A percentile compares a stretch with the other conserved stretches of the same genome.
phyloP scores from a whole-genome alignment of 2,888 invertebrate genomes.

The Cheilosia soror region DNA sequence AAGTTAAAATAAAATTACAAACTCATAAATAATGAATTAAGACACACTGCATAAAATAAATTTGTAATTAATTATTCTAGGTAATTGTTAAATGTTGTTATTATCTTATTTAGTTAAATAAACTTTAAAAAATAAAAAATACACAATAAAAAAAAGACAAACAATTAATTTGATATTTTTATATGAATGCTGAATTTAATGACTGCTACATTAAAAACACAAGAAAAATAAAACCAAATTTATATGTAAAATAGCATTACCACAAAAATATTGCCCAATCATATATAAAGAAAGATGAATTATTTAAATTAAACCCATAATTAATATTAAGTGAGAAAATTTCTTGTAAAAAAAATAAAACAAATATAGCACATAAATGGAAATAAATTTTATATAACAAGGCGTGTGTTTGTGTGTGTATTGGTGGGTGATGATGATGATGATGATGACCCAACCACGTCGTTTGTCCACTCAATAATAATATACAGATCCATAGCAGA shows the following conservation, averaged over 20 bases:
- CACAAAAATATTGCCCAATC: slow-evolving; percentile 64
- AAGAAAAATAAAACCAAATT: slow-evolving; percentile 23
- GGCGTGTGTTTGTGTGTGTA: background rate
- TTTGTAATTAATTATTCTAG: slow-evolving; percentile 68
- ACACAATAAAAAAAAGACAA: slow-evolving; percentile 38
- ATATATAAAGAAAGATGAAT: slow-evolving; percentile 34
- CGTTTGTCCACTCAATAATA: slow-evolving; percentile 45
- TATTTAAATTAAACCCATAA: slow-evolving; percentile 49
- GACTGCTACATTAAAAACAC: slow-evolving; percentile 61
- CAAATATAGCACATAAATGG: slow-evolving; percentile 15
- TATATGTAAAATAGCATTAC: slow-evolving; percentile 55
- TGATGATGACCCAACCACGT: slow-evolving; percentile 35
- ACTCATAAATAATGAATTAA: slow-evolving; percentile 38
- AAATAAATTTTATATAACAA: slow-evolving; percentile 23
- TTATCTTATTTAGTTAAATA: slow-evolving; percentile 61
- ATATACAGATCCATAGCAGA: slow-evolving; percentile 53
- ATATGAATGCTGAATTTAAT: slow-evolving; percentile 72
- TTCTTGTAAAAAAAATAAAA: slow-evolving; percentile 54
- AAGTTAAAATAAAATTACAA: slow-evolving; percentile 31
- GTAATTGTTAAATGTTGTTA: slow-evolving; percentile 74
- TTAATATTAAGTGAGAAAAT: slow-evolving; percentile 61
- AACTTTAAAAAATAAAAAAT: slow-evolving; percentile 16
- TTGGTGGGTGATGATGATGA: background rate
- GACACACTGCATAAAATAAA: slow-evolving; percentile 42
- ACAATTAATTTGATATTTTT: slow-evolving; percentile 72